Percentiles rank a stretch among this genome's conserved stretches.
Evolutionary conservation across 2,113 vertebrate genomes (phyloP).

Genomic region (Pterocles orientalis): DNA sequence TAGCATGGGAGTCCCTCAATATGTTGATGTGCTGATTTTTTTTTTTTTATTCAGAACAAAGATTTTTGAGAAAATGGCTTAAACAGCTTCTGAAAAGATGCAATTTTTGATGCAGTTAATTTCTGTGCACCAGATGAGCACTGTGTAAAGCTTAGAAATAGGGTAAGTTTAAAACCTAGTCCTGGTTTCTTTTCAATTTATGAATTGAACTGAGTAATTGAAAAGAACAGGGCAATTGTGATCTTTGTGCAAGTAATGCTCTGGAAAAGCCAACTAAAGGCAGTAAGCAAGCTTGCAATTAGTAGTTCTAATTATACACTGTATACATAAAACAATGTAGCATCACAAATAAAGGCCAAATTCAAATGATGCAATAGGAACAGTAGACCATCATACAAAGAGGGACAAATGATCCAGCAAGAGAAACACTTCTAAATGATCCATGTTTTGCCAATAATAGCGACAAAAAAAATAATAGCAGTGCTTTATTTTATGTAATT

Average conservation of each 20-base stretch:
- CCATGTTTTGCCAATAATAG: neutral
- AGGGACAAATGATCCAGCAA: neutral
- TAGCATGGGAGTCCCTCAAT: rapidly evolving
- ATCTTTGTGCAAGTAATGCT: slow-evolving; percentile 19
- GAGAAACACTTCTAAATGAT: neutral
- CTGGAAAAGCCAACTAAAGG: slow-evolving; percentile 17
- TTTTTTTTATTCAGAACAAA: neutral
- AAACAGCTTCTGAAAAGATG: neutral
- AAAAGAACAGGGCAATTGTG: slow-evolving; percentile 12
- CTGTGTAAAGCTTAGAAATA: neutral
- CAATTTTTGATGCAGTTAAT: neutral
- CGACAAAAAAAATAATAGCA: neutral
- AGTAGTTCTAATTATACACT: slow-evolving; percentile 57
- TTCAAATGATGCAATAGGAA: slow-evolving; percentile 39
- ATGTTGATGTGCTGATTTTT: neutral
- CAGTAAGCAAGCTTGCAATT: slow-evolving; percentile 41
- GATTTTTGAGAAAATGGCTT: neutral
- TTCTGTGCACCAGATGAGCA: neutral
- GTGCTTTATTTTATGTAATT: neutral
- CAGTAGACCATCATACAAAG: neutral
- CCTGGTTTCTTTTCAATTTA: neutral
- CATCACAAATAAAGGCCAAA: slow-evolving; percentile 33
- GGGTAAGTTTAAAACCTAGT: neutral
- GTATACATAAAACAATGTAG: slow-evolving; percentile 8
- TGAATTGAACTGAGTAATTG: neutral